A percentile compares a stretch with the other conserved stretches of the same genome.
Conservation (phyloP, 2,888 invertebrate species). For the Volucella inflata region DNA sequence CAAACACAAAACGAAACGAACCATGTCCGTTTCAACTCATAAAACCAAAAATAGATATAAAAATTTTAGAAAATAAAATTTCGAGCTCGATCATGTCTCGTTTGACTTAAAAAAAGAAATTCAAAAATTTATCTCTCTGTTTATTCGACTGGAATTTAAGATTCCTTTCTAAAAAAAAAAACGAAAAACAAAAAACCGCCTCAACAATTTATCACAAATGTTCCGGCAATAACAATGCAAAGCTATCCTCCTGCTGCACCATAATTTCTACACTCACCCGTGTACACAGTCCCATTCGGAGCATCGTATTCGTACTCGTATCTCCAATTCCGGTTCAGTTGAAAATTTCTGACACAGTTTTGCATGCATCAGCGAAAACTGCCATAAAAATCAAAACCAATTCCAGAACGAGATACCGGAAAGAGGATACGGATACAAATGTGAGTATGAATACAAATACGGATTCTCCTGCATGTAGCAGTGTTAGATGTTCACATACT, state of each 20-base stretch:
- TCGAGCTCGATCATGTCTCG: too few species aligned
- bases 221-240: conserved; percentile 22
- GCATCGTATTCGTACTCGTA: neutral
- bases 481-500: too few species aligned
- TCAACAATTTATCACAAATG: conserved; percentile 57
- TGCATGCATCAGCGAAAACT: conserved; percentile 70
- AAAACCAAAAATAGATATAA: too few species aligned
- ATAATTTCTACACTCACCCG: conserved; percentile 9
- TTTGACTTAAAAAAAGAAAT: neutral
- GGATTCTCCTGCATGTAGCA: conserved; percentile 27
- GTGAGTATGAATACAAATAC: neutral
- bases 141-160: conserved; percentile 61
- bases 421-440: conserved; percentile 9
- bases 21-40: too few species aligned
- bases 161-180: conserved; percentile 31
- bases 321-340: conserved; percentile 71
- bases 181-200: neutral
- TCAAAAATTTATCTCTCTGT: conserved; percentile 20
- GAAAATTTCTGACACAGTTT: conserved; percentile 69
- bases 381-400: conserved; percentile 69
- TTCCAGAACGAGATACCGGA: conserved; percentile 41
- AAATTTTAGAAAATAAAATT: too few species aligned
- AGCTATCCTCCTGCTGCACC: neutral
- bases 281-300: too few species aligned
- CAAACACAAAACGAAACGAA: too few species aligned